These are phyloP conservation scores for Plebejus anna DNA, from an alignment of 2,888 invertebrate genomes.

Conservation along the genomic window DNA sequence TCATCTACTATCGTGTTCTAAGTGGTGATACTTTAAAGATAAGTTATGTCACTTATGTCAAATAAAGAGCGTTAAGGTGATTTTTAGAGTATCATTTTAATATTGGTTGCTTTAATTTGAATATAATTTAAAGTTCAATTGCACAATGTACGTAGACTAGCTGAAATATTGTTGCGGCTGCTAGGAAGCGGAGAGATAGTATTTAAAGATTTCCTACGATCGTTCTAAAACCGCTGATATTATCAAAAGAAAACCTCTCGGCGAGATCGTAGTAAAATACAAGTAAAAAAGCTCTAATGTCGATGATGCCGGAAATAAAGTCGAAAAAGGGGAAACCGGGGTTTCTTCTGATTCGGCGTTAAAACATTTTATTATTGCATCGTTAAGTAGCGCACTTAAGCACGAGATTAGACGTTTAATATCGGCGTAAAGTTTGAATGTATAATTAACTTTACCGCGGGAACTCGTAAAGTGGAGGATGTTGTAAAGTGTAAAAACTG, in stretches of 20 bases:
- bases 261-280: background rate
- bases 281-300: constrained; percentile 2
- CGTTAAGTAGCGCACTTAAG: constrained; percentile 16
- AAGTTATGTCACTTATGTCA: background rate
- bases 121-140: no score
- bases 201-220: background rate
- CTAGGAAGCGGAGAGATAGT: background rate
- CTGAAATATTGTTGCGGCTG: no score
- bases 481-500: constrained; percentile 20
- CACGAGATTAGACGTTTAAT: constrained; percentile 18
- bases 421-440: background rate
- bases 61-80: background rate
- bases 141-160: no score
- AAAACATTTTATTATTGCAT: constrained; percentile 17
- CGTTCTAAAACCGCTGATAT: background rate
- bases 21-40: background rate
- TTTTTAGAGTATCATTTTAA: background rate
- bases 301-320: constrained; percentile 7
- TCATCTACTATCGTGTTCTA: background rate
- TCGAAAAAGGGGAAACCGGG: constrained; percentile 6
- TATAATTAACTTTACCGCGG: constrained; percentile 13
- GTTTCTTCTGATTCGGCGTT: constrained; percentile 6
- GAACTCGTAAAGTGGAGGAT: constrained; percentile 22
- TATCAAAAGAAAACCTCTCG: constrained; percentile 2
- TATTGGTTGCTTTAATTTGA: no score